A percentile compares a stretch with the other conserved stretches of the same genome.
These are phyloP conservation scores for Xylota sylvarum DNA, from an alignment of 2,888 invertebrate species.

Conservation along the genomic window DNA sequence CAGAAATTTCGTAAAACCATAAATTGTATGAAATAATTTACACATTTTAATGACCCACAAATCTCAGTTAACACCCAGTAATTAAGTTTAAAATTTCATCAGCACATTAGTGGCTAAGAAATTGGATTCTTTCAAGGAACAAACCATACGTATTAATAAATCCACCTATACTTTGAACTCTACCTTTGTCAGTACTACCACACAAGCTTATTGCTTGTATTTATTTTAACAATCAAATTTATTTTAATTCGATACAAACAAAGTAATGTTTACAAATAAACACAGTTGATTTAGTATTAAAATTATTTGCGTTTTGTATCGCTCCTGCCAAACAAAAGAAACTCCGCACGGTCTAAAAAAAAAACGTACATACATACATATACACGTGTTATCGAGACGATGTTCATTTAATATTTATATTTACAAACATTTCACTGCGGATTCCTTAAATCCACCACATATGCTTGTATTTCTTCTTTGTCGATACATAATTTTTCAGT, in stretches of 20 bases:
- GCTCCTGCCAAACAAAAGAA: slow-evolving; percentile 37
- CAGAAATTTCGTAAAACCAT: slow-evolving; percentile 4
- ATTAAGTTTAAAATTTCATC: slow-evolving; percentile 31
- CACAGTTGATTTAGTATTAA: slow-evolving; percentile 43
- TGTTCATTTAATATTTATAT: slow-evolving; percentile 48
- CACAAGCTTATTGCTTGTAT: not conserved
- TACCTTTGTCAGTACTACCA: not conserved
- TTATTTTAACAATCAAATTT: slow-evolving; percentile 53
- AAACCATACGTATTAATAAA: slow-evolving; percentile 7
- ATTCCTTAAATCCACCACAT: slow-evolving; percentile 13
- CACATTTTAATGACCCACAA: slow-evolving; percentile 20
- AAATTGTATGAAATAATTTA: slow-evolving; percentile 32
- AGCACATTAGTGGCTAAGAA: slow-evolving; percentile 3
- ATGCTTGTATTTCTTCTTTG: slow-evolving; percentile 8
- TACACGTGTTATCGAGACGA: slow-evolving; percentile 38
- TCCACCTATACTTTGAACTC: slow-evolving; percentile 1
- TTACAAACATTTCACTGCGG: slow-evolving; percentile 32
- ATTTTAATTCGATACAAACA: slow-evolving; percentile 48
- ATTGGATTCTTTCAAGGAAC: not conserved
- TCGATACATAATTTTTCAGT: slow-evolving; percentile 16
- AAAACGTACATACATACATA: slow-evolving; percentile 3
- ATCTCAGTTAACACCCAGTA: slow-evolving; percentile 10
- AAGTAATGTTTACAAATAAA: slow-evolving; percentile 49
- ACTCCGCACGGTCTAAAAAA: not conserved
- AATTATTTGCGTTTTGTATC: slow-evolving; percentile 11